Base-by-base conservation (phyloP, 2,113 vertebrate species). In the Scomber japonicus region DNA sequence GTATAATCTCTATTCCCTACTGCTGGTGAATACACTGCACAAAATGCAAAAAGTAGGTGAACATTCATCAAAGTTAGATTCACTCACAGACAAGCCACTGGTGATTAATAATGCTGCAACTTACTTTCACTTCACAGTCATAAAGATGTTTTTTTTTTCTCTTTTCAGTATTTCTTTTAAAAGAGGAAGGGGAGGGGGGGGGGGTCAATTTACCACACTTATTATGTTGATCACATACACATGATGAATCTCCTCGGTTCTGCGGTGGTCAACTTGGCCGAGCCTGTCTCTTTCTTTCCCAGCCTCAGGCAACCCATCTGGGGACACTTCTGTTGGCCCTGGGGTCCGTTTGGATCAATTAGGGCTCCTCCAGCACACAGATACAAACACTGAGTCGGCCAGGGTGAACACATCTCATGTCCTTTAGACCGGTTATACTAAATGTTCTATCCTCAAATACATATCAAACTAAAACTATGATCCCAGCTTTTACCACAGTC, bases 301-400 rank as follows among this genome's bases (percentile, higher is more conserved):
- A 77, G 91, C 94, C 93, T 51, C 61, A 59, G 93, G 94, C 82
- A 71, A 56, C 75, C 88, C 94, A 95, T 92, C 93, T 95, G 94
- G 88, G 86, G 75, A 81, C 66, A 75, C 87, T 90, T 85, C 88
- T 93, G 91, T 89, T 85, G 66, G 81, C 83, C 88, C 75, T 19
- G 24, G 57, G 89, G 86, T 75, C 78, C 65, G 45, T 74, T 75
- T 80, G 79, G 75, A 78, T 78, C 55, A 44, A 75, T 84, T 86
- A 83, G 68, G 65, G 57, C 60, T 75, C 54, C 79, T 87, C 65
- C 71, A 69, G 69, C 61, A 53, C 61, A 55, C 64, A 61, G 30
- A 82, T 8, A 54, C 31, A 44, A 40, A 30, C 49, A 45, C 68
- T 79, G 73, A 55, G 73, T 45, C 31, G 50, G 71, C 67, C 31